phyloP scores from a whole-genome alignment of 2,888 invertebrate genomes.

The Melolontha melolontha region DNA sequence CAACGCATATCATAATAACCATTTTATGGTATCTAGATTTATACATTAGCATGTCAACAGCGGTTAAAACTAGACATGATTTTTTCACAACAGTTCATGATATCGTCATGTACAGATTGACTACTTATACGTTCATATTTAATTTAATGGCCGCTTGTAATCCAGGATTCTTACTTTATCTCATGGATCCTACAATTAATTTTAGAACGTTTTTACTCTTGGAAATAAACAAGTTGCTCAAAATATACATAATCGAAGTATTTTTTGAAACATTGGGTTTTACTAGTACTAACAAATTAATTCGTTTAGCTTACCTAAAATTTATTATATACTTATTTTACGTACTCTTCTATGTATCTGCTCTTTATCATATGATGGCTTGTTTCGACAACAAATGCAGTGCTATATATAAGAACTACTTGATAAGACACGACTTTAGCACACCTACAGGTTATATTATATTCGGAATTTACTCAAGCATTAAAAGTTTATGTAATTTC shows the following conservation, averaged over 20 bases:
- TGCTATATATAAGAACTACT: constrained; percentile 1
- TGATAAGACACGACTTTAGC: background rate
- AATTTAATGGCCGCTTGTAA: constrained; percentile 48
- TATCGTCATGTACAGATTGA: constrained; percentile 41
- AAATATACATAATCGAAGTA: constrained; percentile 34
- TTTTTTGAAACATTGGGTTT: constrained; percentile 20
- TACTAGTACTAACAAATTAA: constrained; percentile 16
- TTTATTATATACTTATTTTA: constrained; percentile 34
- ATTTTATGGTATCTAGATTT: constrained; percentile 49
- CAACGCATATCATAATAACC: constrained; percentile 38
- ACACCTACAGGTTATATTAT: background rate
- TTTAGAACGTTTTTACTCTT: constrained; percentile 14
- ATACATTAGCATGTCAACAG: constrained; percentile 51
- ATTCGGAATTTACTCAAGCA: constrained; percentile 19
- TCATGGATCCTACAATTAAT: constrained; percentile 28
- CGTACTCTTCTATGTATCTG: constrained; percentile 22
- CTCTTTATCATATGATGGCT: constrained; percentile 20
- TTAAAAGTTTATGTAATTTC: constrained; percentile 35
- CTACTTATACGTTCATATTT: constrained; percentile 44
- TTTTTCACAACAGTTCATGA: constrained; percentile 45
- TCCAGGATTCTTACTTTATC: constrained; percentile 40
- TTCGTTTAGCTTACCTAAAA: constrained; percentile 30
- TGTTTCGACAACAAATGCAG: constrained; percentile 38
- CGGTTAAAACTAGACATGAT: constrained; percentile 48
- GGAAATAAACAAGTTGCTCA: constrained; percentile 35